Percentiles rank a stretch among this genome's conserved stretches.
These are phyloP conservation scores for Bembecia ichneumoniformis DNA, from an alignment of 2,888 invertebrate genomes.

Conservation along the genomic window DNA sequence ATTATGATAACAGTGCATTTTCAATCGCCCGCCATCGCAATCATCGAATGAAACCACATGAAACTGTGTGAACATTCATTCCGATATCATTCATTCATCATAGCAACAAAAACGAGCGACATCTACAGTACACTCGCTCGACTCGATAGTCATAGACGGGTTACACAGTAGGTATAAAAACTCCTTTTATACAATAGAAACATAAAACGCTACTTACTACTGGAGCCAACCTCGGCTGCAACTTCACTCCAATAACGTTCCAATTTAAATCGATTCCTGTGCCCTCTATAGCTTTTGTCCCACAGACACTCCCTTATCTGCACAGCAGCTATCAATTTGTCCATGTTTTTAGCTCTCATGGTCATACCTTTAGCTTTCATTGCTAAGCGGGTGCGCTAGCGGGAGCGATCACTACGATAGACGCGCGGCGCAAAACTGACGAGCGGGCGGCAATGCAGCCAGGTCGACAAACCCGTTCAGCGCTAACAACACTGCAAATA, in stretches of 20 bases:
- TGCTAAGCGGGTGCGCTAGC: conserved; percentile 41
- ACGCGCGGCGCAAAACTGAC: conserved; percentile 38
- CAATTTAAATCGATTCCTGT: conserved; percentile 58
- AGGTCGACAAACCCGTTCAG: no score
- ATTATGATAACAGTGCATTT: no score
- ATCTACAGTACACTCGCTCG: no score
- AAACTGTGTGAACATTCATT: no score
- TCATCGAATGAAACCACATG: no score
- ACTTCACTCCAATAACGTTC: conserved; percentile 68
- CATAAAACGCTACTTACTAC: conserved; percentile 43
- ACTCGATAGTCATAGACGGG: conserved; percentile 11
- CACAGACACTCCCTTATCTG: conserved; percentile 62
- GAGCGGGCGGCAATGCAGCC: conserved; percentile 10
- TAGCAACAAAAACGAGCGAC: no score
- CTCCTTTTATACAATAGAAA: not conserved
- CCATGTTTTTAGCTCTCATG: conserved; percentile 54
- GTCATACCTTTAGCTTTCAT: conserved; percentile 42
- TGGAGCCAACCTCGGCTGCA: conserved; percentile 57
- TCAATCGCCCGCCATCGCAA: no score
- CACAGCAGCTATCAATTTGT: conserved; percentile 61
- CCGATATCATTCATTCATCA: no score
- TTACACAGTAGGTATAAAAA: conserved; percentile 7
- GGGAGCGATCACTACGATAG: conserved; percentile 35
- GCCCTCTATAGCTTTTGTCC: conserved; percentile 62
- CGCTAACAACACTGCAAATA: no score